A percentile compares a stretch with the other conserved stretches of the same genome.
Conservation (phyloP, 2,113 vertebrate species). For the Willisornis vidua region DNA sequence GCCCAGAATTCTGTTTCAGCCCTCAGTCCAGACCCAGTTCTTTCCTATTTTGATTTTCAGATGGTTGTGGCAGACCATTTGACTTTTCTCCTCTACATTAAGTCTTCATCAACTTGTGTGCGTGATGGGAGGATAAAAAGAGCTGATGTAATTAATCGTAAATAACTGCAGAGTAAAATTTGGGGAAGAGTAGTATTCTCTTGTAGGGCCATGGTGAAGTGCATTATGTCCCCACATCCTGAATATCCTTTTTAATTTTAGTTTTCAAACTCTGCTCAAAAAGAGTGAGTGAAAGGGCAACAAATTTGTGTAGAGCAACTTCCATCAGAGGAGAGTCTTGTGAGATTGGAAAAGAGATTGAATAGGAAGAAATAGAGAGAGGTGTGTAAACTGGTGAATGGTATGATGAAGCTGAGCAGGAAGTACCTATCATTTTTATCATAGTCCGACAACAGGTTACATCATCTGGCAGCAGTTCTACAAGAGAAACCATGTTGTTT, state of each 20-base stretch:
- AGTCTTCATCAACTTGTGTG: neutral
- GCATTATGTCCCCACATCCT: neutral
- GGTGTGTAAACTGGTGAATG: neutral
- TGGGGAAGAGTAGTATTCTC: neutral
- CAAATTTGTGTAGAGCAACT: neutral
- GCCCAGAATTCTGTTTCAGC: neutral
- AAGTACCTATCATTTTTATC: neutral
- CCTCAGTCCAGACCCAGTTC: neutral
- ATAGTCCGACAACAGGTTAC: neutral
- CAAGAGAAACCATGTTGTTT: neutral
- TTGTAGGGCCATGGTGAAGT: accelerated
- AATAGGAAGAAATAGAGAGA: neutral
- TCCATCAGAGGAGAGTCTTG: neutral
- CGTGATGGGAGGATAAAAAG: neutral
- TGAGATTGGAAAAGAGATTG: neutral
- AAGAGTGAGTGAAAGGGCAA: neutral
- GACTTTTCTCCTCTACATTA: neutral
- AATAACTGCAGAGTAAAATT: neutral
- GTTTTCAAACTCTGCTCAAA: neutral
- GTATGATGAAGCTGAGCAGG: neutral
- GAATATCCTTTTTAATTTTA: neutral
- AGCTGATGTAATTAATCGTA: neutral
- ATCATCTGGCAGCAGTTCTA: neutral
- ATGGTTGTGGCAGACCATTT: neutral
- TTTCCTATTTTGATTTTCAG: neutral